Evolutionary conservation across 2,888 invertebrate species (phyloP).

Genomic region (Philonicus albiceps): DNA sequence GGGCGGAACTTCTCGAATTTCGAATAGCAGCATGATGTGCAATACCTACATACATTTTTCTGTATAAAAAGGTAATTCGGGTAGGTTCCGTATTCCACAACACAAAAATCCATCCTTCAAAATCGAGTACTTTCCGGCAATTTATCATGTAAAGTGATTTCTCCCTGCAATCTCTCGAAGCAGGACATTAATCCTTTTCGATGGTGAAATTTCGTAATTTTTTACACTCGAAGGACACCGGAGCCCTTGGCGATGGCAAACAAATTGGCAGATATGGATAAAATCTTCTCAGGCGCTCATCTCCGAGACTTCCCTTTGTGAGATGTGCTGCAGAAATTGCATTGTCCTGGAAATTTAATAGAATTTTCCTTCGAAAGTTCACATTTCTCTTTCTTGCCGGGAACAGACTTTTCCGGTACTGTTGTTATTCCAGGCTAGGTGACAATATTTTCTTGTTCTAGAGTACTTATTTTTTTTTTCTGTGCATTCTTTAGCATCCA

Average conservation of each 20-base stretch:
- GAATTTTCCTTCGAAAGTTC: neutral
- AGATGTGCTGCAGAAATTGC: neutral
- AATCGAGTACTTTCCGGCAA: neutral
- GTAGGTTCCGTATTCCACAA: neutral
- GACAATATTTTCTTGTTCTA: neutral
- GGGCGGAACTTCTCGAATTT: neutral
- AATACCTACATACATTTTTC: neutral
- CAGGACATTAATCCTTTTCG: neutral
- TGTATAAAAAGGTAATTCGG: neutral
- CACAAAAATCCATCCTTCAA: neutral
- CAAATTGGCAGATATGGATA: conserved; percentile 5
- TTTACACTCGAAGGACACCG: neutral
- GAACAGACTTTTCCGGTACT: neutral
- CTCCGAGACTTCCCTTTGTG: neutral
- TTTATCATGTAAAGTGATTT: neutral
- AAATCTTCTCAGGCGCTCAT: neutral
- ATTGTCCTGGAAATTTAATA: conserved; percentile 30
- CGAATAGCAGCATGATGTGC: neutral
- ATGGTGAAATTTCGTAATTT: conserved; percentile 1
- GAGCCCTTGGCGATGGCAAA: neutral
- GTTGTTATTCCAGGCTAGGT: neutral
- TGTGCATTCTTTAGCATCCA: neutral
- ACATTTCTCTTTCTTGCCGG: neutral
- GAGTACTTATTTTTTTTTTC: neutral
- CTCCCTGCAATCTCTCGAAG: neutral